phyloP scores from a whole-genome alignment of 1,140 invertebrate species.

The Atopsyche davidsoni region DNA sequence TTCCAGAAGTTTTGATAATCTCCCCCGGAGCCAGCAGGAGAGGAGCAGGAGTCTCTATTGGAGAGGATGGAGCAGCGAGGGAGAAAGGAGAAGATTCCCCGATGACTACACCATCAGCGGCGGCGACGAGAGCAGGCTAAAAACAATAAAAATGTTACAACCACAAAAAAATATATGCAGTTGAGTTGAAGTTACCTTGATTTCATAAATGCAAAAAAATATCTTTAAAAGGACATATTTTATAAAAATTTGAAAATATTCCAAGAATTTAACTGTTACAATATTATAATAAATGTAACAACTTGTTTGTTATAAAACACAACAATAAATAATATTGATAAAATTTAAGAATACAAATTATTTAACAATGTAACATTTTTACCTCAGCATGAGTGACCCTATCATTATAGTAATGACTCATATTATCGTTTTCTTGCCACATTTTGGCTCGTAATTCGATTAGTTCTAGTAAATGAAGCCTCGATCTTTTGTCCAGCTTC shows the following conservation, averaged over 20 bases:
- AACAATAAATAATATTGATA: neutral
- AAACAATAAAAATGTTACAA: too few species aligned
- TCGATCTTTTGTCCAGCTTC: slow-evolving; percentile 69
- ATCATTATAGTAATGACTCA: slow-evolving; percentile 75
- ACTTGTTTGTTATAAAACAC: too few species aligned
- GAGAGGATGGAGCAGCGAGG: slow-evolving; percentile 33
- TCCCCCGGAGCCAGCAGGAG: slow-evolving; percentile 69
- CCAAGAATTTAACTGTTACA: too few species aligned
- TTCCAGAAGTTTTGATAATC: slow-evolving; percentile 79
- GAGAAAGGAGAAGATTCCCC: slow-evolving; percentile 31
- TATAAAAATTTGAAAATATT: too few species aligned
- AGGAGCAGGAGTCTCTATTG: slow-evolving; percentile 45
- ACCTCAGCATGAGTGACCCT: slow-evolving; percentile 71
- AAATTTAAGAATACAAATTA: neutral
- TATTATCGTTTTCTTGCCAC: slow-evolving; percentile 74
- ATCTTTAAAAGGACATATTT: too few species aligned
- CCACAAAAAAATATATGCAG: too few species aligned
- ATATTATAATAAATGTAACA: too few species aligned
- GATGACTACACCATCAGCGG: slow-evolving; percentile 31
- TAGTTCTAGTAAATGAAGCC: slow-evolving; percentile 78
- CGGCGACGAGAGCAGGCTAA: slow-evolving; percentile 23
- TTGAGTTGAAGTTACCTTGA: too few species aligned
- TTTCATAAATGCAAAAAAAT: too few species aligned
- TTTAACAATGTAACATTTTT: too few species aligned
- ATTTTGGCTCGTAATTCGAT: slow-evolving; percentile 82